Base-by-base conservation (phyloP, 1,140 invertebrate genomes). In the Catajapyx aquilonaris region DNA sequence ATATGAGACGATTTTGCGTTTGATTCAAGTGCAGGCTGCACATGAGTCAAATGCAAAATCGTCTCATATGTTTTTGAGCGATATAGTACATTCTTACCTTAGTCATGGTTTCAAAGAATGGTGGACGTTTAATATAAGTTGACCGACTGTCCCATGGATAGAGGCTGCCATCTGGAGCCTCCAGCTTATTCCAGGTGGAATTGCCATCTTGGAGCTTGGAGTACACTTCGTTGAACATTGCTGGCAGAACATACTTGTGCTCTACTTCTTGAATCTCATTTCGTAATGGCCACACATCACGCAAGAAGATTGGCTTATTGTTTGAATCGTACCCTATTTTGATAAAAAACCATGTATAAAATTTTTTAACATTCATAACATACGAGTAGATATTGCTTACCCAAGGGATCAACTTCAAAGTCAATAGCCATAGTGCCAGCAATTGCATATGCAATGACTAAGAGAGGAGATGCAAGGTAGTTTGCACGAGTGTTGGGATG, bases 181-280 rank as follows among this genome's bases (percentile, higher is more conserved):
- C 52, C 30, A 98, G 58, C 0, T 60, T 56, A 49, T 86, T 81
- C 93, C 94, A 98, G 23, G 72, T 71, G 1, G 67, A 52, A 15
- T 81, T 94, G 1, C 93, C 91, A 37, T 63, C 60, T 55, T 90
- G 72, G 19, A 91, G 86, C 51, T 75, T 83, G 4, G 67, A 69
- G 50, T 94, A 94, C n/a, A 90, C 85, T 63, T 96, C 85, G 48
- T 78, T 74, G 56, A 97, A 97, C 86, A 97, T 95, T n/a, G 85
- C 77, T 0, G 91, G 91, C 34, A 95, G 86, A 2, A 98, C 90
- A 52, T 75, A 69, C 52, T 81, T 64, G 43, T 77, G 73, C 54
- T 97, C 93, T 1, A 96, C 76, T 13, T 66, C 66, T 49, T 90
- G 80, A 46, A 98, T 93, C 54, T 95, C 83, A 5, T 68, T 50